Conservation (phyloP, 2,888 invertebrate species). For the Apotomis turbidana region DNA sequence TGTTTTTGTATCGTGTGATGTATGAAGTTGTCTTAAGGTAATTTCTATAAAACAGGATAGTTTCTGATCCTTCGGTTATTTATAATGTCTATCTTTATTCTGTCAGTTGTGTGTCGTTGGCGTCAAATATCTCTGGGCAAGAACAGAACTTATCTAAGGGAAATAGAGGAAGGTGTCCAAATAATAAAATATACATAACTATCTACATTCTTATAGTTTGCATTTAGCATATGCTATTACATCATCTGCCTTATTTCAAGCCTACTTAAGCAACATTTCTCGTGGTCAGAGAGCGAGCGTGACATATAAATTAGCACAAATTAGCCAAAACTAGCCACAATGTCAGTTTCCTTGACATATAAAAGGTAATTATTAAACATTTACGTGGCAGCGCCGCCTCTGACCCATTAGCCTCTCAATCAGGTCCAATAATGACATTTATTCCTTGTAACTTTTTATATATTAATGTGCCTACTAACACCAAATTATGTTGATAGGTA, state of each 20-base stretch:
- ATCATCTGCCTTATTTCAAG: not conserved
- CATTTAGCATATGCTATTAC: not conserved
- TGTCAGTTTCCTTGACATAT: constrained; percentile 37
- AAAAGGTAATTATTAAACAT: constrained; percentile 6
- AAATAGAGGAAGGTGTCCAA: no score
- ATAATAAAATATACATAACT: no score
- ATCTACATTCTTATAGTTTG: not conserved
- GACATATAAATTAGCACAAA: constrained; percentile 23
- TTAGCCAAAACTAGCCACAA: constrained; percentile 22
- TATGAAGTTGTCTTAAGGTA: not conserved
- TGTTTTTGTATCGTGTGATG: constrained; percentile 9
- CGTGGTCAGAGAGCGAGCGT: constrained; percentile 3
- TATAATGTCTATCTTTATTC: no score
- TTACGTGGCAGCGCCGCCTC: not conserved
- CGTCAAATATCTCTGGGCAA: no score
- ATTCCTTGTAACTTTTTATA: no score
- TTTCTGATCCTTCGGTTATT: no score
- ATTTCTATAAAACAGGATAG: no score
- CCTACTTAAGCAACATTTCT: constrained; percentile 1
- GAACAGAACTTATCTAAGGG: no score
- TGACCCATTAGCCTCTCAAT: not conserved
- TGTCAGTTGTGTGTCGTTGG: no score
- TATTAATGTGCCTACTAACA: no score
- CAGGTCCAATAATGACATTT: not conserved
- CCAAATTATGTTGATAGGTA: no score